These are phyloP conservation scores for Leptosomus discolor DNA, from an alignment of 2,113 vertebrate genomes.

Conservation along the genomic window DNA sequence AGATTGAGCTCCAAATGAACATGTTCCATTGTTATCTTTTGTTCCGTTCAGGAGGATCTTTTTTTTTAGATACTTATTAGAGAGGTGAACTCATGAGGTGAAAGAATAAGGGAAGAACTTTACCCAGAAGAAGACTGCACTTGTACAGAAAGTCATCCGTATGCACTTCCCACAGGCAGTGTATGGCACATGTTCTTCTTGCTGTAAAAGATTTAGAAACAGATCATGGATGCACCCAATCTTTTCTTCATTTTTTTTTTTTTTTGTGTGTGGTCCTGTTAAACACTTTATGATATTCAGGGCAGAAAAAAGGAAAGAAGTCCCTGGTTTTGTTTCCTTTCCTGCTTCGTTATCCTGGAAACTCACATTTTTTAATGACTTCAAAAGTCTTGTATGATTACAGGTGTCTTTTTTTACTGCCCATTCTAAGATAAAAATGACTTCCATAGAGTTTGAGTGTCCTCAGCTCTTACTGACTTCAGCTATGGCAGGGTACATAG, in stretches of 20 bases:
- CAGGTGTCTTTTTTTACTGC: background rate
- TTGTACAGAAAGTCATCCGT: constrained; percentile 83
- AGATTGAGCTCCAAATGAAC: background rate
- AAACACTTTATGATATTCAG: background rate
- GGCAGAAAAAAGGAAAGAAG: background rate
- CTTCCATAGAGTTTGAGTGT: background rate
- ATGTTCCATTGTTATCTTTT: background rate
- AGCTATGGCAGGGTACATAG: background rate
- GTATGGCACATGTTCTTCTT: constrained; percentile 86
- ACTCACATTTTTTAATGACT: background rate
- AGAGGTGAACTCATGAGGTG: background rate
- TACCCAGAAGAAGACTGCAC: constrained; percentile 96
- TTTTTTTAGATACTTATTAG: background rate
- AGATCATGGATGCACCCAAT: background rate
- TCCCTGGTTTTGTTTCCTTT: background rate
- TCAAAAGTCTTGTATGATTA: background rate
- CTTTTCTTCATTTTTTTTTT: background rate
- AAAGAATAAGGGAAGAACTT: constrained; percentile 20
- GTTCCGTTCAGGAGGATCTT: background rate
- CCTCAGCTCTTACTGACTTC: background rate
- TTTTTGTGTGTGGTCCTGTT: background rate
- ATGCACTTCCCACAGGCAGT: constrained; percentile 86
- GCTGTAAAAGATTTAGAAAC: constrained; percentile 67
- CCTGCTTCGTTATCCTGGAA: background rate
- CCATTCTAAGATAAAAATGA: background rate